phyloP scores from a whole-genome alignment of 2,797 vertebrate genomes.

The Mustela erminea region DNA sequence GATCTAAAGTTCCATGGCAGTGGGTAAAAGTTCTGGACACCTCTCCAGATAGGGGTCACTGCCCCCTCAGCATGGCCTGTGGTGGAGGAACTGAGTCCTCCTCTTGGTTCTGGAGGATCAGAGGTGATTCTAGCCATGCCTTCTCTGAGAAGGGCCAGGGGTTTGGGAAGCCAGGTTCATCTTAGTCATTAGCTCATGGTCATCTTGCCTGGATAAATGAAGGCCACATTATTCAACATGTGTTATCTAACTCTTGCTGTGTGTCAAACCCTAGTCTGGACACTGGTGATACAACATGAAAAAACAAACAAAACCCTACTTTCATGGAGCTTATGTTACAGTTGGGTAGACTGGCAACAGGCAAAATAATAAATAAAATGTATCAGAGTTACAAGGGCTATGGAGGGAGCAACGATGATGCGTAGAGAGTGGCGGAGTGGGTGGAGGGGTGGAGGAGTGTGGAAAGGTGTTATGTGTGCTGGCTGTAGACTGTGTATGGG shows the following conservation, averaged over 20 bases:
- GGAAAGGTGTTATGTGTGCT: background rate
- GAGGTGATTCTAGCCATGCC: background rate
- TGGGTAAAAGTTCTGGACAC: background rate
- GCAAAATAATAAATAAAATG: background rate
- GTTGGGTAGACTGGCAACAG: background rate
- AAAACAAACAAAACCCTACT: background rate
- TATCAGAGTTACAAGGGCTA: background rate
- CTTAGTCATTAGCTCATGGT: background rate
- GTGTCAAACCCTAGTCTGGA: background rate
- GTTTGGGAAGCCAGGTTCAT: background rate
- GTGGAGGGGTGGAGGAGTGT: background rate
- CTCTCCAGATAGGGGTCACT: background rate
- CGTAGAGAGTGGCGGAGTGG: rapidly evolving
- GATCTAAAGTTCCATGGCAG: background rate
- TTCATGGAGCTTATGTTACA: background rate
- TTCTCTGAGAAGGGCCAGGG: background rate
- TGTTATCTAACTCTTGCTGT: background rate
- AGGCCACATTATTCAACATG: background rate
- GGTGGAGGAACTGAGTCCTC: background rate
- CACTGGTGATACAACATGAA: background rate
- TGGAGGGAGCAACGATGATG: background rate
- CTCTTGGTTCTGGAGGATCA: background rate
- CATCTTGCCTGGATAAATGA: background rate
- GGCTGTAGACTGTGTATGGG: rapidly evolving
- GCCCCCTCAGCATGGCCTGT: too few relatives aligned